These are phyloP conservation scores for Xylota segnis DNA, from an alignment of 2,888 invertebrate genomes.

Conservation along the genomic window DNA sequence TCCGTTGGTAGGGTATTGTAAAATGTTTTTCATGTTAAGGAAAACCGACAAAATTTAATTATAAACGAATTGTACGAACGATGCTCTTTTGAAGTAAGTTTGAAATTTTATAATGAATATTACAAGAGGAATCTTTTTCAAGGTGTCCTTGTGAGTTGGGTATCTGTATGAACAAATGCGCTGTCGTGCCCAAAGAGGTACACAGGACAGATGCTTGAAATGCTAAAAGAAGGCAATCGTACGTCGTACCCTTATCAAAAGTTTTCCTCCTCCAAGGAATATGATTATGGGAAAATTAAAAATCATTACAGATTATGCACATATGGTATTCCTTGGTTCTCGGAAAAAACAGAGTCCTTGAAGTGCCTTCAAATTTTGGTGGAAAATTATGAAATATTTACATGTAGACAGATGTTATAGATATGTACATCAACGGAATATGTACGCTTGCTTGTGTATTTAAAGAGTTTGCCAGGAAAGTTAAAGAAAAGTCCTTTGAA, in stretches of 20 bases:
- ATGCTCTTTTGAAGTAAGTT: not conserved
- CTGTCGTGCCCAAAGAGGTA: too few relatives aligned
- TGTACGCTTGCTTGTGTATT: too few relatives aligned
- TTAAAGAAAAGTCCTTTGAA: too few relatives aligned
- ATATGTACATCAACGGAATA: too few relatives aligned
- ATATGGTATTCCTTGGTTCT: not conserved
- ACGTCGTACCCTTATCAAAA: not conserved
- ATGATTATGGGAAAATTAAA: constrained; percentile 2
- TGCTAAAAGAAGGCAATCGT: not conserved
- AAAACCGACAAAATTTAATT: not conserved
- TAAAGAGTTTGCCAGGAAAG: too few relatives aligned
- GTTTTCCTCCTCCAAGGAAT: not conserved
- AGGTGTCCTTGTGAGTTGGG: too few relatives aligned
- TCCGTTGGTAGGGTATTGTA: not conserved
- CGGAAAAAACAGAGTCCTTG: too few relatives aligned
- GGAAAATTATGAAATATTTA: too few relatives aligned
- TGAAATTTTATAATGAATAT: not conserved
- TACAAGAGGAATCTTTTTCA: not conserved
- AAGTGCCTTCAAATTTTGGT: too few relatives aligned
- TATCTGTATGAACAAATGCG: too few relatives aligned
- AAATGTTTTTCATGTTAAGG: not conserved
- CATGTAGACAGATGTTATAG: too few relatives aligned
- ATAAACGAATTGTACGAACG: not conserved
- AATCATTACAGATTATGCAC: not conserved
- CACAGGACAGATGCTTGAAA: not conserved